phyloP scores from a whole-genome alignment of 2,113 vertebrate genomes.

The Seriola quinqueradiata region DNA sequence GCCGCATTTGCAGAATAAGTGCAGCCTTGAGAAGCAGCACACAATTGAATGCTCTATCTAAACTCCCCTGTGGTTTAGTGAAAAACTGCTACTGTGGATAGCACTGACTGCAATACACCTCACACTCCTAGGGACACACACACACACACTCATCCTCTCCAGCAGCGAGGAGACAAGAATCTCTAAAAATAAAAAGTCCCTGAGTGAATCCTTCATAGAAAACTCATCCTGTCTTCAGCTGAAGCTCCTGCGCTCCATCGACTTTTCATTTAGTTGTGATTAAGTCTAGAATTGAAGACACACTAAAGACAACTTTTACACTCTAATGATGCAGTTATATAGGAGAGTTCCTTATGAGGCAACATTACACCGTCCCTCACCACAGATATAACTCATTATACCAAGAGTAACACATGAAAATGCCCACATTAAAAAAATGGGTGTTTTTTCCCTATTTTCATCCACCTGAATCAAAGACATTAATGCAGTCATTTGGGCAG shows the following conservation, averaged over 20 bases:
- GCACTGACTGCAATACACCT: background rate
- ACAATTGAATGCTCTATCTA: background rate
- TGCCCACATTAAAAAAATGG: slow-evolving; percentile 30
- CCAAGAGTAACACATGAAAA: slow-evolving; percentile 3
- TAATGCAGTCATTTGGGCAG: slow-evolving; percentile 51
- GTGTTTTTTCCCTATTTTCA: slow-evolving; percentile 26
- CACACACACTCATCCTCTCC: background rate
- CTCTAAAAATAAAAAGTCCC: slow-evolving; percentile 29
- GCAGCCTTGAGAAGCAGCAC: slow-evolving; percentile 6
- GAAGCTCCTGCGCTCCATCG: slow-evolving; percentile 4
- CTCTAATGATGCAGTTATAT: slow-evolving; percentile 12
- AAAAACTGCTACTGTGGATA: slow-evolving; percentile 9
- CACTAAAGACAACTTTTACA: background rate
- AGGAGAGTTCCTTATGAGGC: background rate
- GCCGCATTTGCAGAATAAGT: background rate
- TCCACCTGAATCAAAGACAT: slow-evolving; percentile 51
- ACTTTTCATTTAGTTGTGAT: slow-evolving; percentile 45
- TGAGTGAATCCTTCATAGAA: slow-evolving; percentile 4
- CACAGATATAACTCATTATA: slow-evolving; percentile 4
- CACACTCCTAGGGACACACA: slow-evolving; percentile 11
- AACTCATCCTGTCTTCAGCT: slow-evolving; percentile 14
- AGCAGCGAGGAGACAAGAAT: slow-evolving; percentile 11
- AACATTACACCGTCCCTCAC: background rate
- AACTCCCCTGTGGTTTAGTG: slow-evolving; percentile 10
- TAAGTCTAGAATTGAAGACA: background rate